Evolutionary conservation across 2,888 invertebrate species (phyloP), one percentile per base, ranked within the genome.

Genomic region (Malthinus seriepunctatus): DNA sequence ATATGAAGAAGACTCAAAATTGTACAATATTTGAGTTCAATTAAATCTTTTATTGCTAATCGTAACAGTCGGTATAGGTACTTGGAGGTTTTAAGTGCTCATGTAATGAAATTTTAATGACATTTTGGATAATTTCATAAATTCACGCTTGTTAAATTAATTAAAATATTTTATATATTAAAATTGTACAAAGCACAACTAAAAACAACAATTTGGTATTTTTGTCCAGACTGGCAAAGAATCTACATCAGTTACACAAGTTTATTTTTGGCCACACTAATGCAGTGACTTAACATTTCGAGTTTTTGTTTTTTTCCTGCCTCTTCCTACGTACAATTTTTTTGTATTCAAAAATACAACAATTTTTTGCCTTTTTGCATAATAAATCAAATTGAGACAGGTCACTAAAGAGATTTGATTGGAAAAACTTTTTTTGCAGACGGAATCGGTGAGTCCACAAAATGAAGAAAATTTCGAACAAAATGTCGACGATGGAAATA

Each of bases 401-500:
- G 23, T 23, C 5, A 23, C 23, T 5, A 4, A 42, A 15, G 2
- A 11, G 8, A 2, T 39, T 39, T 23, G 23, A 23, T 5, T 2
- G 5, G 23, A 23, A 23, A 23, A 23, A 23, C 2, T 11, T 37
- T 39, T 14, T 38, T 63, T 67, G 1, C 69, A 79, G 79, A 75
- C 77, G 48, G 79, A 79, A 68, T 78, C 79, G 51, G 73, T 75
- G 56, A 78, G 78, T 69, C 78, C 78, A 8, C 73, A 76, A 58
- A 78, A 77, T 61, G 79, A 78, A 68, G 78, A 78, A 64, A 70
- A 73, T 67, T 75, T 74, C 62, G 75, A 76, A 54, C 72, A 73
- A 39, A 75, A 74, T 58, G 73, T 73, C 32, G 71, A 72, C 10
- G 75, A 74, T 12, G 45, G 38, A 4, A 68, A 73, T 14, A 69